Base-by-base conservation (phyloP, 2,888 invertebrate genomes). In the Liodrosophila aerea region DNA sequence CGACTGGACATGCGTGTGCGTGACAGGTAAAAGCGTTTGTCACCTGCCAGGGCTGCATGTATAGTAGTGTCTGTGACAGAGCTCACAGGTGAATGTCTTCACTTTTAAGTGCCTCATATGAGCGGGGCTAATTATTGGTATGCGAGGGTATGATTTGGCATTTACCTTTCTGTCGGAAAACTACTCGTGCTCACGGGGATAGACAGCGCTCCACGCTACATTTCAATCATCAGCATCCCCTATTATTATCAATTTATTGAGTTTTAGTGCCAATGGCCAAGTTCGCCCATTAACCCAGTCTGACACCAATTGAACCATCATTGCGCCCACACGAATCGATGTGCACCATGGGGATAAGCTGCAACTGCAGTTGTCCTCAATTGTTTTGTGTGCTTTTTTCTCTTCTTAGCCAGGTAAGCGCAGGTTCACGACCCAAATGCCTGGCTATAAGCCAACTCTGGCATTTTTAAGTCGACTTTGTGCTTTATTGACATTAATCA, bases 401-500 rank as follows among this genome's bases (percentile, higher is more conserved):
- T 22, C 5, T 22, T 22, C 5, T 22, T 4, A 5, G 31, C n/a
- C 13, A 33, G 45, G 37, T 51, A 70, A 58, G 64, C 56, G 49
- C 73, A 44, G 69, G 81, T 81, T 84, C 84, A 69, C 63, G 81
- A 84, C 81, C 84, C 68, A 81, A 75, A 81, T 73, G 60, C 30
- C 56, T 15, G 49, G 11, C 34, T 36, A 11, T 34, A 54, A 53
- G 63, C 64, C 64, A 59, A 49, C 56, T 63, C 62, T 59, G 52
- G 56, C 52, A 46, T 67, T 66, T 69, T 67, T 34, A 39, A 44
- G 60, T 58, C 61, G 65, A 66, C 62, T 53, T 69, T 64, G 65
- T 61, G 59, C 61, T 77, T 72, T 82, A 82, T 82, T 82, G 84
- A 81, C 81, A 84, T 82, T 82, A 82, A 82, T 84, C 81, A 82